Conservation (phyloP, 2,888 invertebrate genomes). For the Machimus rusticus region DNA sequence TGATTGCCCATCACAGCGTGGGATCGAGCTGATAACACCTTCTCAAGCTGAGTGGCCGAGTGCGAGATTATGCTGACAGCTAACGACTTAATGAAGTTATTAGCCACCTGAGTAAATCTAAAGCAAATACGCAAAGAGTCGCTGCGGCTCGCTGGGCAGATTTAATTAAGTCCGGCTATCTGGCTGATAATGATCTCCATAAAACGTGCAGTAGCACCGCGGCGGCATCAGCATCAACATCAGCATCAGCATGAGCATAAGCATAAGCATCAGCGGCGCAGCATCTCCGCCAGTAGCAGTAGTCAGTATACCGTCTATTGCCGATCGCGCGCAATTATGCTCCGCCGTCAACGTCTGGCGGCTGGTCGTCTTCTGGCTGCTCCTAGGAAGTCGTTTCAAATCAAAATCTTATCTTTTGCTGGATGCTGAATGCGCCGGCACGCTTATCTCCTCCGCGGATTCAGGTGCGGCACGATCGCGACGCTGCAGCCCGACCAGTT, state of each 20-base stretch:
- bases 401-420: slow-evolving; percentile 12
- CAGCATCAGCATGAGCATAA: not conserved
- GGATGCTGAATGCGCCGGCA: not conserved
- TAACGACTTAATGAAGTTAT: slow-evolving; percentile 7
- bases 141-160: not conserved
- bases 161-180: slow-evolving; percentile 21
- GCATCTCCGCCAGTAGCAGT: not conserved
- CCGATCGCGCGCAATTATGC: not conserved
- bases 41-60: not conserved
- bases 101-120: not conserved
- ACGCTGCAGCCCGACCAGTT: not conserved
- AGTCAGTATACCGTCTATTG: slow-evolving; percentile 8
- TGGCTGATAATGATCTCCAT: slow-evolving; percentile 19
- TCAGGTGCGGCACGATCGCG: not conserved
- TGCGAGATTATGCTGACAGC: not conserved
- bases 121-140: not conserved
- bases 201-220: not conserved
- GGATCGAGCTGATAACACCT: not conserved
- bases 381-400: slow-evolving; percentile 21
- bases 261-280: not conserved
- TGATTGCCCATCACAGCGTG: not conserved
- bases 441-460: slow-evolving; percentile 2
- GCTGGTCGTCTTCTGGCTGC: not conserved
- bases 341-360: not conserved
- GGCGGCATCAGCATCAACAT: not conserved